Evolutionary conservation across 2,797 vertebrate species (phyloP).

Genomic region (Gila robusta): DNA sequence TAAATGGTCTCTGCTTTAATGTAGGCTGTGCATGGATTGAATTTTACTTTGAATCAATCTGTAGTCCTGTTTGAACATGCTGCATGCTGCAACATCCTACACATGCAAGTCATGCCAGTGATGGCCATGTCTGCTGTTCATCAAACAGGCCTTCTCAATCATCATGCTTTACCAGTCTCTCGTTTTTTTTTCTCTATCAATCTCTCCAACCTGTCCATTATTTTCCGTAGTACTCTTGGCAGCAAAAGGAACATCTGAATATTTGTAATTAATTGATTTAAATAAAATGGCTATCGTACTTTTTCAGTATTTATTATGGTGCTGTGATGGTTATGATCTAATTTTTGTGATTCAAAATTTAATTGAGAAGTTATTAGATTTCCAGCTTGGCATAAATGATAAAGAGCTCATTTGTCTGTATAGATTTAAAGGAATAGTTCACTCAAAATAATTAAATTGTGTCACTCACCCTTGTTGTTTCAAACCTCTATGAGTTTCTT

Average conservation of each 20-base stretch:
- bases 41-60: neutral
- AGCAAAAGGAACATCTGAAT: neutral
- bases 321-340: neutral
- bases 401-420: neutral
- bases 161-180: neutral
- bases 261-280: constrained; percentile 17
- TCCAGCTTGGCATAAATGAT: neutral
- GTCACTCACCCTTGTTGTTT: neutral
- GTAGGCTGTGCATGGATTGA: neutral
- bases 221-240: neutral
- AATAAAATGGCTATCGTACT: neutral
- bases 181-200: neutral
- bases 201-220: neutral
- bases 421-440: neutral
- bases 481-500: neutral
- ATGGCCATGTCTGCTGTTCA: constrained; percentile 30
- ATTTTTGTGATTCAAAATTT: neutral
- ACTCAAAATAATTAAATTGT: neutral
- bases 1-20: neutral
- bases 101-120: constrained; percentile 30
- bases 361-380: neutral
- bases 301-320: neutral
- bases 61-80: neutral
- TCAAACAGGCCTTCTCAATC: neutral
- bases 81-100: neutral